These are phyloP conservation scores for Notothenia rossii DNA, from an alignment of 2,113 vertebrate species.

Conservation along the genomic window DNA sequence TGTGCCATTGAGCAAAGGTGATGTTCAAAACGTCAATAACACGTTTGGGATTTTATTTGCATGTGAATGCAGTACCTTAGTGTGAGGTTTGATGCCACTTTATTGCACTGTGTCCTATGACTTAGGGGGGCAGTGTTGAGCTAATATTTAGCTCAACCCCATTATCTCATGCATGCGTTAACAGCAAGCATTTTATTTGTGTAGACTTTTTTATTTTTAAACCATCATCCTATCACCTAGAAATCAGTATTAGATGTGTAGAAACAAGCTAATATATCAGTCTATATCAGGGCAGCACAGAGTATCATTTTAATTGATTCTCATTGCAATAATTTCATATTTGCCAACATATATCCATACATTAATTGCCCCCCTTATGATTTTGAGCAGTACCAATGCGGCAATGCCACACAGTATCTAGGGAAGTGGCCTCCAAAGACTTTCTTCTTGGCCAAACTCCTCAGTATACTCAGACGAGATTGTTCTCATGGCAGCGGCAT, in stretches of 20 bases:
- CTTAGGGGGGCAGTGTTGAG: slow-evolving; percentile 60
- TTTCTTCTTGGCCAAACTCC: slow-evolving; percentile 32
- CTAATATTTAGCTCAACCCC: slow-evolving; percentile 19
- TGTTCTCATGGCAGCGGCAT: slow-evolving; percentile 67
- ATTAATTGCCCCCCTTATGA: neutral
- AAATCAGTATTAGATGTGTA: neutral
- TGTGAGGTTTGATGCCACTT: neutral
- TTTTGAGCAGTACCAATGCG: neutral
- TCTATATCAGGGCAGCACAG: neutral
- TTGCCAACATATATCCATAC: neutral
- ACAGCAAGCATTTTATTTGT: slow-evolving; percentile 2
- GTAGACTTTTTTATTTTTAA: slow-evolving; percentile 3
- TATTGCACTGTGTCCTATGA: neutral
- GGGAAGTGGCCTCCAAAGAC: slow-evolving; percentile 4
- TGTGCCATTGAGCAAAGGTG: slow-evolving; percentile 10
- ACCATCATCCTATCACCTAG: neutral
- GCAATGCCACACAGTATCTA: neutral
- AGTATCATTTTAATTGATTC: neutral
- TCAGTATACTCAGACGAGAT: slow-evolving; percentile 63
- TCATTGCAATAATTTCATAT: neutral
- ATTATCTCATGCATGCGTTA: neutral
- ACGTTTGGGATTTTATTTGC: neutral
- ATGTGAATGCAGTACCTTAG: too few species aligned
- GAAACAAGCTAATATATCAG: neutral
- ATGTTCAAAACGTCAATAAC: neutral